A percentile compares a stretch with the other conserved stretches of the same genome.
These are phyloP conservation scores for Diachasma alloeum DNA, from an alignment of 1,140 invertebrate species.

Conservation along the genomic window DNA sequence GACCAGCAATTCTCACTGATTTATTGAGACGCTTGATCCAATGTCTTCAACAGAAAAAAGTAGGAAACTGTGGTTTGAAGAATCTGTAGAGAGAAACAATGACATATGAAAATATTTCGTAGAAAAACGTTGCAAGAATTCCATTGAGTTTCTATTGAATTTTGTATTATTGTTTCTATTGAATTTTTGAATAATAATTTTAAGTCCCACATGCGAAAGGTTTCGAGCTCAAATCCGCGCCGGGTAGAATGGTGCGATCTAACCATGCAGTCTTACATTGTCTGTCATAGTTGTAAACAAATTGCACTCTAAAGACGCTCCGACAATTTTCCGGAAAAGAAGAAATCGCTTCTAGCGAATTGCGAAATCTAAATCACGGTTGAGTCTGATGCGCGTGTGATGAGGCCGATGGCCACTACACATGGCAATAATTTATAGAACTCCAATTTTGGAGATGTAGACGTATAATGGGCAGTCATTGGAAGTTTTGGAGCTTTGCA, in stretches of 20 bases:
- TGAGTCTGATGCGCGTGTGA: constrained; percentile 15
- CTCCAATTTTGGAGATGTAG: not conserved
- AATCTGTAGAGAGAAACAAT: not conserved
- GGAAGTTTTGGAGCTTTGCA: too few species aligned
- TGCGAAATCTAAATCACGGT: constrained; percentile 14
- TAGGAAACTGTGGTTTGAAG: constrained; percentile 24
- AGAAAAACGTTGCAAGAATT: not conserved
- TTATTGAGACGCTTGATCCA: not conserved
- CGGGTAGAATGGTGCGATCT: too few species aligned
- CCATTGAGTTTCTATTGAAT: not conserved
- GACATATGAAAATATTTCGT: not conserved
- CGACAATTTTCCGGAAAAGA: not conserved
- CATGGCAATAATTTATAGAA: constrained; percentile 15
- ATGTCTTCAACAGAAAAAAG: constrained; percentile 17
- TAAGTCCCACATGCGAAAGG: too few species aligned
- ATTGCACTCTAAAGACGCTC: not conserved
- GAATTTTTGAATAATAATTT: too few species aligned
- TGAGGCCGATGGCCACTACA: constrained; percentile 33
- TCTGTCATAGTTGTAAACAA: not conserved
- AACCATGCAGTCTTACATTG: not conserved
- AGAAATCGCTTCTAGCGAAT: constrained; percentile 36
- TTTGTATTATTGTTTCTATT: too few species aligned
- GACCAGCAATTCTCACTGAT: not conserved
- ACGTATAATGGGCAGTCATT: too few species aligned
- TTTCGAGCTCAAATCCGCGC: too few species aligned